phyloP scores from a whole-genome alignment of 1,140 invertebrate species.

The Nebria ingens region DNA sequence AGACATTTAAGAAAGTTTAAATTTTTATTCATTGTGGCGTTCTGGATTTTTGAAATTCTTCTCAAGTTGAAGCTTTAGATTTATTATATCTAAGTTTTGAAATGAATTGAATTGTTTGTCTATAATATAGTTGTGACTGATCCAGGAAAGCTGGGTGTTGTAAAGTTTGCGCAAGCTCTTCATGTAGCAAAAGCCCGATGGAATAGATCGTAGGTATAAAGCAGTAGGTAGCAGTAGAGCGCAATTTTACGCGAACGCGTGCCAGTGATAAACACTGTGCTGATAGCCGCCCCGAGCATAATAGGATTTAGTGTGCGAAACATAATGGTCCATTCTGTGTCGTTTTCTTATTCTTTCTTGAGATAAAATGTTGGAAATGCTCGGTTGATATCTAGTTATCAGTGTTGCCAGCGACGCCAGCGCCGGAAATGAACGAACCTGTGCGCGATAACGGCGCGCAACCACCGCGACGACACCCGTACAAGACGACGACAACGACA shows the following conservation, averaged over 20 bases:
- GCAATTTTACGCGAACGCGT: neutral
- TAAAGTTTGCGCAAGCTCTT: neutral
- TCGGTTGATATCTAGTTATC: slow-evolving; percentile 35
- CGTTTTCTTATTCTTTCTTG: slow-evolving; percentile 38
- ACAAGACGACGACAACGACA: neutral
- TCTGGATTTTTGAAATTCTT: too few species aligned
- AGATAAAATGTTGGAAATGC: slow-evolving; percentile 36
- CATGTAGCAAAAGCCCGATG: too few species aligned
- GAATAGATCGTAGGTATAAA: too few species aligned
- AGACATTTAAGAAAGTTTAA: too few species aligned
- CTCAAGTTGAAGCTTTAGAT: too few species aligned
- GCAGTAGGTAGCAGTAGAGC: too few species aligned
- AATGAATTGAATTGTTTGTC: too few species aligned
- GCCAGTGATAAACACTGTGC: slow-evolving; percentile 1
- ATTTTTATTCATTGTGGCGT: too few species aligned
- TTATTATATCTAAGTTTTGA: too few species aligned
- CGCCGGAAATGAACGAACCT: slow-evolving; percentile 35
- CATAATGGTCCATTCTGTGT: slow-evolving; percentile 38
- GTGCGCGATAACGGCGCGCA: slow-evolving; percentile 29
- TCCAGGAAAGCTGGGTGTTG: too few species aligned
- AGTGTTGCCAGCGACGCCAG: slow-evolving; percentile 32
- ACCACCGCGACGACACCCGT: slow-evolving; percentile 9
- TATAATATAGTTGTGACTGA: too few species aligned
- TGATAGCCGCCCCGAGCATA: slow-evolving; percentile 30
- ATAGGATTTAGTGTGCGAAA: slow-evolving; percentile 38